phyloP scores from a whole-genome alignment of 30 jellyfish, hydroid and myxozoan genomes.

The Cassiopea xamachana region DNA sequence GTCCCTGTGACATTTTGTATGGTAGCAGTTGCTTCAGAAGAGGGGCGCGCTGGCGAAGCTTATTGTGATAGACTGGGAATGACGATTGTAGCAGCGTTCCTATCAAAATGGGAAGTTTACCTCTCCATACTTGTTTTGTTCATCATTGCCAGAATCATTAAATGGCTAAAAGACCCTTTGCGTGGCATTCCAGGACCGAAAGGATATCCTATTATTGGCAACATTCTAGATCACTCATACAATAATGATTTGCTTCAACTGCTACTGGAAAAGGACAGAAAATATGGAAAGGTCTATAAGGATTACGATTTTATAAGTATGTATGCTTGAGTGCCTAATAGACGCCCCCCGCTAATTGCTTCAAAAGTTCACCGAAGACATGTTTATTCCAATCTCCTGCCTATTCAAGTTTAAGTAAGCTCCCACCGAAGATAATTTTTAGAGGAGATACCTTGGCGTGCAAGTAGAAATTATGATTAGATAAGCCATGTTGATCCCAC shows the following conservation, averaged over 20 bases:
- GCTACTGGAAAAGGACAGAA: constrained; percentile 2
- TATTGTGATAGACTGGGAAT: not conserved
- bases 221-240: constrained; percentile 18
- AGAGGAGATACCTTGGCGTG: no score
- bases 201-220: constrained; percentile 55
- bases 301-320: not conserved
- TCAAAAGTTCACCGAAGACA: no score
- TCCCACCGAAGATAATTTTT: no score
- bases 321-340: no score
- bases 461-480: no score
- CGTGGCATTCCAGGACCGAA: constrained; percentile 42
- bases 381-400: no score
- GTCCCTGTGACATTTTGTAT: no score
- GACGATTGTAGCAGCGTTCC: constrained; percentile 19
- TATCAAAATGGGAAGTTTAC: constrained; percentile 38
- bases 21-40: not conserved
- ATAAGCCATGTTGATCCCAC: no score
- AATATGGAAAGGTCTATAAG: constrained; percentile 32
- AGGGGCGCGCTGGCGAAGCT: not conserved
- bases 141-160: constrained; percentile 6
- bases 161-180: constrained; percentile 54
- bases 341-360: no score
- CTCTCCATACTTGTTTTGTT: constrained; percentile 4
- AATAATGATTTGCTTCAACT: constrained; percentile 5
- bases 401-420: no score